Evolutionary conservation across 2,888 invertebrate genomes (phyloP), one percentile per base, ranked within the genome.

Genomic region (Rotaria macrura): DNA sequence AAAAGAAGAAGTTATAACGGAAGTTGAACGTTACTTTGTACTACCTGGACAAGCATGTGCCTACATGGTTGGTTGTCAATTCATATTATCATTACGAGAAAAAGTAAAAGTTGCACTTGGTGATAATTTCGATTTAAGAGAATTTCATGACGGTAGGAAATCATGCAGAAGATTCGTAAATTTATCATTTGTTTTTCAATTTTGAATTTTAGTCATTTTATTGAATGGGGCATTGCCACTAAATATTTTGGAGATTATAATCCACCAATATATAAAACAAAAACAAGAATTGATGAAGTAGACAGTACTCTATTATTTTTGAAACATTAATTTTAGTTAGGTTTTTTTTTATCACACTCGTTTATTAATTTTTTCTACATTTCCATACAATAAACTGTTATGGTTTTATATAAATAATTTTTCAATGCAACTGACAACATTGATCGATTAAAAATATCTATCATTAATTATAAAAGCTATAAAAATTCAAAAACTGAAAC

Each of bases 21-120:
- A 90, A 87, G 88, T 90, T 0, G 89, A 89, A 86, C 87, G 90
- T 43, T 90, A 90, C 87, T 88, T 90, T 86, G 89, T 90, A 25
- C 89, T 89, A 89, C 90, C 90, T 1, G 90, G 90, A 4, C 90
- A 90, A 87, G 90, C 90, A 49, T 89, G 89, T 55, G 89, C 88
- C 0, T 90, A 90, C 88, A 90, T 89, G 87, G 87, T 89, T 54
- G 90, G 90, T 12, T 89, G 90, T 84, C 85, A 89, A 34, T 89
- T 89, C 65, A 88, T 90, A 6, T 88, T 86, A 85, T 88, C 89
- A 79, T 87, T 91, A 12, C 87, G 91, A 84, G 84, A 87, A 29
- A 88, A 87, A 83, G 90, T 91, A 2, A 87, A 89, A 87, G 38
- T 84, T 17, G 86, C 84, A 49, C 87, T 91, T 54, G 91, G 91